Conservation (phyloP, 64 coral and sea anemone genomes). For the Actinia tenebrosa region DNA sequence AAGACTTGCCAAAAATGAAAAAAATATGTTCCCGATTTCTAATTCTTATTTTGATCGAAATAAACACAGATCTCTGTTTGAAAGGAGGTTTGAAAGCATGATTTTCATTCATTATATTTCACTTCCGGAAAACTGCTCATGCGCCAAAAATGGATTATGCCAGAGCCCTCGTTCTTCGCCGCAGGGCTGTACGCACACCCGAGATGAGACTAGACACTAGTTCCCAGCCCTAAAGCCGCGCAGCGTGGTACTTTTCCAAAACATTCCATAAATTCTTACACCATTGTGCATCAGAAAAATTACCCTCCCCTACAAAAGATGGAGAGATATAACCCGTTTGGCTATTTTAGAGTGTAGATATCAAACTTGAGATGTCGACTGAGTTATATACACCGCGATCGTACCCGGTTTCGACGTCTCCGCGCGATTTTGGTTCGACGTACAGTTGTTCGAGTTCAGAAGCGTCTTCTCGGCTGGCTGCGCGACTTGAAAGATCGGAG, state of each 20-base stretch:
- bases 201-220: background rate
- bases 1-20: too few species aligned
- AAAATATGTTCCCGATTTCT: too few species aligned
- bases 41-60: too few species aligned
- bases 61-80: too few species aligned
- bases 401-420: slow-evolving; percentile 30
- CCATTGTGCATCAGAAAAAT: background rate
- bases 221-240: background rate
- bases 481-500: slow-evolving; percentile 77
- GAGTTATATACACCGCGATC: slow-evolving; percentile 46
- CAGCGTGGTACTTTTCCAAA: background rate
- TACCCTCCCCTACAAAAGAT: background rate
- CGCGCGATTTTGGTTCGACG: slow-evolving; percentile 50
- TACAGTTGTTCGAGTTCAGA: slow-evolving; percentile 56
- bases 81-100: too few species aligned
- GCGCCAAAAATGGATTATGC: too few species aligned
- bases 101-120: too few species aligned
- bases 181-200: too few species aligned
- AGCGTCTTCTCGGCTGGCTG: slow-evolving; percentile 72
- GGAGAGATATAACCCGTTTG: background rate
- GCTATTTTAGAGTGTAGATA: background rate
- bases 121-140: too few species aligned
- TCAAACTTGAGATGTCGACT: slow-evolving; percentile 38
- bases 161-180: too few species aligned
- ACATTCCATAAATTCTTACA: slow-evolving; percentile 2